Evolutionary conservation across 2,113 vertebrate species (phyloP).

Genomic region (Marmota monax): DNA sequence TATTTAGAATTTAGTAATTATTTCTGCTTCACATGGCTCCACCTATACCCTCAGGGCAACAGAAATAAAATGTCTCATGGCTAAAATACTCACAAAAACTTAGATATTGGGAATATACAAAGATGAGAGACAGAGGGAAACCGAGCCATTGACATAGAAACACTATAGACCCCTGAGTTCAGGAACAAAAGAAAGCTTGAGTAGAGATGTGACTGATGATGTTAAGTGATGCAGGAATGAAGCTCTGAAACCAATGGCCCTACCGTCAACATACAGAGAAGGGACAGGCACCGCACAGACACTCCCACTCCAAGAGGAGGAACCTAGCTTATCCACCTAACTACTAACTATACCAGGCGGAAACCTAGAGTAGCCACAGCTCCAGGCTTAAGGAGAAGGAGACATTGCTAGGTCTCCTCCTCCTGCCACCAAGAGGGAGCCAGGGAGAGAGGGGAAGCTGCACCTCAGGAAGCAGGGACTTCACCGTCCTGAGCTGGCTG

Average conservation of each 20-base stretch:
- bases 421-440: background rate
- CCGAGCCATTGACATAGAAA: background rate
- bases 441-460: background rate
- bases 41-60: too few species aligned
- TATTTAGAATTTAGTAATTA: background rate
- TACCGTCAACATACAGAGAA: too few species aligned
- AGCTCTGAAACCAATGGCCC: too few species aligned
- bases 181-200: background rate
- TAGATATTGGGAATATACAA: background rate
- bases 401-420: background rate
- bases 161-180: background rate
- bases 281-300: too few species aligned
- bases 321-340: too few species aligned
- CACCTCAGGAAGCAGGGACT: constrained; percentile 41
- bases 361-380: fast-evolving
- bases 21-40: background rate
- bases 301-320: too few species aligned
- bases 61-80: background rate
- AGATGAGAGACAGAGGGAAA: background rate
- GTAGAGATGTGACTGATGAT: background rate
- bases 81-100: background rate
- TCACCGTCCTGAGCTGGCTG: constrained; percentile 20
- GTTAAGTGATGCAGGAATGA: too few species aligned
- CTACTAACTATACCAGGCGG: too few species aligned
- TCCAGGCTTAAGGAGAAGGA: background rate